phyloP scores from a whole-genome alignment of 2,888 invertebrate species.

The Cordilura impudica region DNA sequence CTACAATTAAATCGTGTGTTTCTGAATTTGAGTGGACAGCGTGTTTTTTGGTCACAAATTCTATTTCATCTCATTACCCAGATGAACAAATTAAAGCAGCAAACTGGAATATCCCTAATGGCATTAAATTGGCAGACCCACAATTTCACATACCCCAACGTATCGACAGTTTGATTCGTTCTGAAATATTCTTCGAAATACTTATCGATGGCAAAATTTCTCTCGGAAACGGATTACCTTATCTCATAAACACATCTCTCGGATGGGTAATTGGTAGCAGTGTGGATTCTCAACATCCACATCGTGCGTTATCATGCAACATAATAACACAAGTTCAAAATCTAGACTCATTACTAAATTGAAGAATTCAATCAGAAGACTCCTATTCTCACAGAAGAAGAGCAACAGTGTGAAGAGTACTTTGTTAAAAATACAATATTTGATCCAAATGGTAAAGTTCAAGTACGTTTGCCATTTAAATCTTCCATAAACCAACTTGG shows the following conservation, averaged over 20 bases:
- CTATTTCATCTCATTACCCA: conserved; percentile 32
- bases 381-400: too few relatives aligned
- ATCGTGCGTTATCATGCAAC: neutral
- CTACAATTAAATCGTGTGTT: conserved; percentile 36
- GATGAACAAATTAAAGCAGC: conserved; percentile 7
- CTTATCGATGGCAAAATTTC: too few relatives aligned
- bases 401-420: too few relatives aligned
- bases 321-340: neutral
- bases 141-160: conserved; percentile 26
- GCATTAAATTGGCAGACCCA: too few relatives aligned
- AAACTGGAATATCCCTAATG: conserved; percentile 8
- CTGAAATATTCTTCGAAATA: conserved; percentile 47
- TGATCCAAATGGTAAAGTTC: neutral
- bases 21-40: conserved; percentile 32
- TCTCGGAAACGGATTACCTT: conserved; percentile 12
- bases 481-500: neutral
- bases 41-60: conserved; percentile 22
- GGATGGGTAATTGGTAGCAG: conserved; percentile 22
- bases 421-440: conserved; percentile 1
- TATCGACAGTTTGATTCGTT: conserved; percentile 33
- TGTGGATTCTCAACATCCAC: neutral
- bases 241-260: conserved; percentile 29
- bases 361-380: conserved; percentile 2
- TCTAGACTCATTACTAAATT: neutral
- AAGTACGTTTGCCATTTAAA: conserved; percentile 18